These are phyloP conservation scores for Oryzias javanicus DNA, from an alignment of 2,113 vertebrate genomes.

Conservation along the genomic window DNA sequence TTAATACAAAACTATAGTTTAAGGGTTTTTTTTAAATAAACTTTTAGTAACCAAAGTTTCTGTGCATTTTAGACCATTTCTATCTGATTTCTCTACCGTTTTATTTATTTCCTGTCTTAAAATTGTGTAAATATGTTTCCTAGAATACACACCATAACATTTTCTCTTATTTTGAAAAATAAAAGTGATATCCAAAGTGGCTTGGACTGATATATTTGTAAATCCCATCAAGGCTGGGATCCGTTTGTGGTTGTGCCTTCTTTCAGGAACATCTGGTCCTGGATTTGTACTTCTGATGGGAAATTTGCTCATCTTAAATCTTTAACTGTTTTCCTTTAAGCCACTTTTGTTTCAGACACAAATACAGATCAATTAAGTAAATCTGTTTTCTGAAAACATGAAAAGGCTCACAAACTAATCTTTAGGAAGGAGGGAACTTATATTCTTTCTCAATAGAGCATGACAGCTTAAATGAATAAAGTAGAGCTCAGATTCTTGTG, in stretches of 20 bases:
- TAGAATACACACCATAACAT: conserved; percentile 74
- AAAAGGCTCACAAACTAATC: too few species aligned
- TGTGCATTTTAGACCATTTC: conserved; percentile 77
- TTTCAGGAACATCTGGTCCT: conserved; percentile 37
- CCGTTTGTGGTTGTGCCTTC: conserved; percentile 20
- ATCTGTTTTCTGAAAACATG: too few species aligned
- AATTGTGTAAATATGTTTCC: conserved; percentile 75
- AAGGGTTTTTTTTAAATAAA: conserved; percentile 56
- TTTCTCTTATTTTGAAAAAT: conserved; percentile 75
- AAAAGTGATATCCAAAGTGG: conserved; percentile 71
- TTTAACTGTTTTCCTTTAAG: conserved; percentile 6
- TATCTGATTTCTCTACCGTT: conserved; percentile 67
- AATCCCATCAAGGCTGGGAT: conserved; percentile 27
- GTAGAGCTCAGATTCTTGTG: too few species aligned
- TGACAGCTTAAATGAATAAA: too few species aligned
- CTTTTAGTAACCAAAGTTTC: conserved; percentile 77
- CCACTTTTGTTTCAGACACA: conserved; percentile 7
- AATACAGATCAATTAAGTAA: conserved; percentile 30
- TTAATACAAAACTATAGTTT: conserved; percentile 79
- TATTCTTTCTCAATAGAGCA: too few species aligned
- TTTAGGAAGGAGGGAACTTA: too few species aligned
- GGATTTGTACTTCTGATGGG: conserved; percentile 19
- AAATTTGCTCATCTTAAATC: conserved; percentile 31
- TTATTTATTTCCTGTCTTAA: conserved; percentile 78
- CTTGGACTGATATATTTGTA: neutral